phyloP scores from a whole-genome alignment of 2,113 vertebrate genomes.

The Apteryx mantelli region DNA sequence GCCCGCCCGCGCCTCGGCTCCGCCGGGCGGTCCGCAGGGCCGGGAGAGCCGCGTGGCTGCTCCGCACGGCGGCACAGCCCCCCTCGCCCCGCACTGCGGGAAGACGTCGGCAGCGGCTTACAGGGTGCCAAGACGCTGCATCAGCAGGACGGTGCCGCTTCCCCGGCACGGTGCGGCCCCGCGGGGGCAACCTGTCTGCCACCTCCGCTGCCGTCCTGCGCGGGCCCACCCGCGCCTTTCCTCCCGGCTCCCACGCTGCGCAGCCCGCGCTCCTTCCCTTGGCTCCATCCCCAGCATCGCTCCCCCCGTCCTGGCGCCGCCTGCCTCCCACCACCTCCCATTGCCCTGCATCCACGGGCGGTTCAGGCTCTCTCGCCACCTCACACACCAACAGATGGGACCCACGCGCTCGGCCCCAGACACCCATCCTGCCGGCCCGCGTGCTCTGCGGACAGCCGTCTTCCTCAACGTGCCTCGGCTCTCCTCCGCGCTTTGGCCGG shows the following conservation, averaged over 20 bases:
- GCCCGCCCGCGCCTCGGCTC: too few species aligned
- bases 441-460: neutral
- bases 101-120: neutral
- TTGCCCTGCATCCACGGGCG: neutral
- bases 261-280: neutral
- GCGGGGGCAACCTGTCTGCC: neutral
- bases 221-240: neutral
- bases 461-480: neutral
- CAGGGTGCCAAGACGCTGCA: neutral
- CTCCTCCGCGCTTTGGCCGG: too few species aligned
- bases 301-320: neutral
- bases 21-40: neutral
- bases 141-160: neutral
- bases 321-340: neutral
- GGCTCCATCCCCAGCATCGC: neutral
- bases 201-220: neutral
- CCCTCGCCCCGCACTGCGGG: neutral
- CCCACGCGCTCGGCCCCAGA: neutral
- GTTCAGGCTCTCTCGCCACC: neutral
- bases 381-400: neutral
- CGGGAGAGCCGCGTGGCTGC: neutral
- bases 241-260: accelerated
- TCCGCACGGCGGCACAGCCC: too few species aligned
- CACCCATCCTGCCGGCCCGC: accelerated
- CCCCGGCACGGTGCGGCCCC: neutral